Evolutionary conservation across 2,113 vertebrate species (phyloP).

Genomic region (Arizona elegans): DNA sequence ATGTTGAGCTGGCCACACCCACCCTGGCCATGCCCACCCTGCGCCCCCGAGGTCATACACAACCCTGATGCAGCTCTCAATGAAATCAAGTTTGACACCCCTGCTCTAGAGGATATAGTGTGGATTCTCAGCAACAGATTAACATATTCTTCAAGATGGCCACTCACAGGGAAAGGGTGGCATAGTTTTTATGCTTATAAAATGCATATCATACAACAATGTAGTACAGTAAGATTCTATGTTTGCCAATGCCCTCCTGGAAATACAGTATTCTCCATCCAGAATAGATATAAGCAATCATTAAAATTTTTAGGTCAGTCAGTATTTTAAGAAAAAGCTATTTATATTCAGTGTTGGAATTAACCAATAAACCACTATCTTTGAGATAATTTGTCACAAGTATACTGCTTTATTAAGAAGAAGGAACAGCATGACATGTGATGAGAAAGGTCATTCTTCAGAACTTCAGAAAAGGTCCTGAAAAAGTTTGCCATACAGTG

Average conservation of each 20-base stretch:
- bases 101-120: neutral
- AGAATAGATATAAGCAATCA: constrained; percentile 42
- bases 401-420: neutral
- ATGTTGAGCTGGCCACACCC: too few relatives aligned
- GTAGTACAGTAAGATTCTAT: constrained; percentile 44
- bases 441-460: constrained; percentile 4
- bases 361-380: constrained; percentile 33
- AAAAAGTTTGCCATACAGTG: neutral
- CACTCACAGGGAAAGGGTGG: neutral
- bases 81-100: too few relatives aligned
- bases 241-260: constrained; percentile 31
- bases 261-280: constrained; percentile 24
- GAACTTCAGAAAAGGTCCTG: neutral
- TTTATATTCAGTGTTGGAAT: constrained; percentile 15
- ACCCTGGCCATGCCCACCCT: too few relatives aligned
- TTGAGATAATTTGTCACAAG: neutral
- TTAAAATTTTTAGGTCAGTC: constrained; percentile 27
- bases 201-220: neutral
- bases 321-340: neutral
- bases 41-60: too few relatives aligned
- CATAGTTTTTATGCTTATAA: neutral
- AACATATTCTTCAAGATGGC: neutral
- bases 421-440: neutral
- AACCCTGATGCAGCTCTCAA: too few relatives aligned
- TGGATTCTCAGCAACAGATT: rapidly evolving